A percentile compares a stretch with the other conserved stretches of the same genome.
These are phyloP conservation scores for Fregetta grallaria DNA, from an alignment of 2,113 vertebrate species.

Conservation along the genomic window DNA sequence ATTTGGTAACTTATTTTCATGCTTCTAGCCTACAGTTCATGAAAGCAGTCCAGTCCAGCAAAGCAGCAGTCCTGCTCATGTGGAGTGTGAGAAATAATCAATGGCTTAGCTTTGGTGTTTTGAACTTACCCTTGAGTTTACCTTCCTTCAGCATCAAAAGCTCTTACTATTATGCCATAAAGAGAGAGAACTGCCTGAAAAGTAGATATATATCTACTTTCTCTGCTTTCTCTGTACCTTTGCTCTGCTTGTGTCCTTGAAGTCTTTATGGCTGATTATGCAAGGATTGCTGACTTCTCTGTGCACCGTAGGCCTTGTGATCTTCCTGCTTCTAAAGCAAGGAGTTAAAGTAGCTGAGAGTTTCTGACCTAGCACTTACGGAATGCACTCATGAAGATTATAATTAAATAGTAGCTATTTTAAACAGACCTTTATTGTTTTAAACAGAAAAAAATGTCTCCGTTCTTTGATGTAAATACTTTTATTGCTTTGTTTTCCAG, in stretches of 20 bases:
- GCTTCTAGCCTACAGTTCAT: not conserved
- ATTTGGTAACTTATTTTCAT: not conserved
- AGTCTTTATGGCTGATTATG: rapidly evolving
- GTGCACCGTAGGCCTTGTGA: not conserved
- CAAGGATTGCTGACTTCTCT: not conserved
- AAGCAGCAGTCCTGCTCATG: not conserved
- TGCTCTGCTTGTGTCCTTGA: not conserved
- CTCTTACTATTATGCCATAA: not conserved
- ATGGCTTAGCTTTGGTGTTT: not conserved
- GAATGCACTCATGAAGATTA: not conserved
- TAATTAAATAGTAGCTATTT: not conserved
- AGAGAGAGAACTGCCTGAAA: not conserved
- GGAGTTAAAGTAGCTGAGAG: not conserved
- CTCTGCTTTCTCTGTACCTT: not conserved
- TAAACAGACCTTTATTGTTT: not conserved
- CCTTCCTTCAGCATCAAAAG: not conserved
- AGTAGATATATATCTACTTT: not conserved
- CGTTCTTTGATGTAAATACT: not conserved
- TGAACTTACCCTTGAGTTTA: not conserved
- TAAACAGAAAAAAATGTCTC: not conserved
- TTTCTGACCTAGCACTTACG: not conserved
- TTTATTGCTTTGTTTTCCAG: not conserved
- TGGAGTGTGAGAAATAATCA: not conserved
- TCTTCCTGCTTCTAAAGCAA: not conserved
- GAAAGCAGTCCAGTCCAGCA: not conserved